Evolutionary conservation across 2,797 vertebrate species (phyloP), one percentile per base, ranked within the genome.

Genomic region (Vireo griseus): DNA sequence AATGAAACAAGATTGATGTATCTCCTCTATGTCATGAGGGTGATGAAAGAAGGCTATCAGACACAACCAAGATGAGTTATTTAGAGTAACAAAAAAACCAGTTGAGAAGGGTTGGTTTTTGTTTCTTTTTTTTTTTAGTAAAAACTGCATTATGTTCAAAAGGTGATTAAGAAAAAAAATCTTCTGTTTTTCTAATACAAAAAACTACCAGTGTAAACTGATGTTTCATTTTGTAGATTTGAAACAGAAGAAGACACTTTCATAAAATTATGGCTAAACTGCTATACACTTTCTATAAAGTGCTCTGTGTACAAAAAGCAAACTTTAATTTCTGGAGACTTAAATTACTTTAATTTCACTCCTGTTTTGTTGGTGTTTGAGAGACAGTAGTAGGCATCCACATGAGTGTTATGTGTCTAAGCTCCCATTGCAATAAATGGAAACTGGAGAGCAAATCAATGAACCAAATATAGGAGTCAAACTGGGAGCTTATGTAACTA

Each of bases 401-500:
- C 45, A 5, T 6, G 10, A 42, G 24, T 16, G 18, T 48, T 63
- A 16, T 1, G 0, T 58, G 9, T 50, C 55, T 45, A 26, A 78
- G 54, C 47, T 93, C 31, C 50, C 42, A 12, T 4, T 57, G 39
- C 76, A 93, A 14, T 74, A 78, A 68, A 54, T 17, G 54, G 90
- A 88, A 90, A 93, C 42, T 35, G 39, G 45, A 83, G 61, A 42
- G 19, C 79, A 63, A 77, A 83, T 73, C 39, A 67, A 58, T 2
- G 4, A 71, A 74, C 69, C 91, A 92, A 92, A 93, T 92, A 78
- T 62, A 96, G 88, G 90, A 58, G 54, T 61, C 69, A 89, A 92
- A 93, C 10, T 68, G 66, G 84, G 88, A 93, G 58, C 88, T 96
- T 94, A 69, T 85, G 69, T 94, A 95, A 92, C 84, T 35, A 13